phyloP scores from a whole-genome alignment of 2,113 vertebrate species.

The Cyanoderma ruficeps region DNA sequence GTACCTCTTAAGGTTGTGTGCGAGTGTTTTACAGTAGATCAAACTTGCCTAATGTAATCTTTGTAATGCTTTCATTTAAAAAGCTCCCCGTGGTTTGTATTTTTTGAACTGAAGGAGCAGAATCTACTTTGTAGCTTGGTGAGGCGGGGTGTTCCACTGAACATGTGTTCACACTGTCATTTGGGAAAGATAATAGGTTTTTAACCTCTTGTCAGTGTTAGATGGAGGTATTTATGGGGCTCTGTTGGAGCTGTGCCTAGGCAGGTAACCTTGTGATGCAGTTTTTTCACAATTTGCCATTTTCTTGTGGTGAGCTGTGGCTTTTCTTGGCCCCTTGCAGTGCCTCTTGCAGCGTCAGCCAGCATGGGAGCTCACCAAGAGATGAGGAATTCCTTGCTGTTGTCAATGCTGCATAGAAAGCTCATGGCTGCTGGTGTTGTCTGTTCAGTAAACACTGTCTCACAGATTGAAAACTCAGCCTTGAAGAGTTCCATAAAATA shows the following conservation, averaged over 20 bases:
- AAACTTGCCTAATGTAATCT: slow-evolving; percentile 70
- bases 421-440: neutral
- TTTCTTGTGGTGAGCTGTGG: slow-evolving; percentile 2
- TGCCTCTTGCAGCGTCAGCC: neutral
- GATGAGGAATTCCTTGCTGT: neutral
- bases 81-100: slow-evolving; percentile 65
- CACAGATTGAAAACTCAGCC: neutral
- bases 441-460: neutral
- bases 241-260: slow-evolving; percentile 5
- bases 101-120: slow-evolving; percentile 57
- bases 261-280: neutral
- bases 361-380: neutral
- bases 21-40: slow-evolving; percentile 66
- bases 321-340: neutral
- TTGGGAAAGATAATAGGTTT: slow-evolving; percentile 67
- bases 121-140: slow-evolving; percentile 58
- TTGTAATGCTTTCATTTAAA: slow-evolving; percentile 67
- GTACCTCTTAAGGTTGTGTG: slow-evolving; percentile 40
- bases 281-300: slow-evolving; percentile 6
- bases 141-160: slow-evolving; percentile 33
- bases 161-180: slow-evolving; percentile 56
- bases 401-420: neutral
- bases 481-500: neutral
- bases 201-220: slow-evolving; percentile 68
- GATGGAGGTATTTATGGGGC: slow-evolving; percentile 41